Percentiles rank a stretch among this genome's conserved stretches.
Conservation (phyloP, 2,113 vertebrate species). For the Oncorhynchus kisutch region DNA sequence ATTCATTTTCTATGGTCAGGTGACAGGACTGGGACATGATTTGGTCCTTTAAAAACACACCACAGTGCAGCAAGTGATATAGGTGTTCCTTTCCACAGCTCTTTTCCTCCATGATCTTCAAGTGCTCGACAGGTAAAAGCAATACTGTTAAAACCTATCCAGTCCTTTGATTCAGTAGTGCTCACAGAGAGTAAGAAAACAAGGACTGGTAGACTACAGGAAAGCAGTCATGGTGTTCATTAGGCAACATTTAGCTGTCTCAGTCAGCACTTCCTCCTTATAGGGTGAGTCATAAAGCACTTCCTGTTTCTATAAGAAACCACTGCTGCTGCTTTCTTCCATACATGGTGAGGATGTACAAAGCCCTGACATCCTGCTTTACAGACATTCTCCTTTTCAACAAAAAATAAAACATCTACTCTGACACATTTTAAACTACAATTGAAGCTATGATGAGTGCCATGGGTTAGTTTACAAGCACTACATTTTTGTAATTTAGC, state of each 20-base stretch:
- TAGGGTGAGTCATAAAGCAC: constrained; percentile 57
- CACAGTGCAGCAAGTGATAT: too few species aligned
- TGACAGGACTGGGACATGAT: too few species aligned
- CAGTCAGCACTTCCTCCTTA: constrained; percentile 61
- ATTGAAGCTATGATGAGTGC: background rate
- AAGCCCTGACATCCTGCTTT: background rate
- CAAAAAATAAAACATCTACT: background rate
- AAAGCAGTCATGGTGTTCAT: constrained; percentile 28
- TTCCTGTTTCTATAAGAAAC: constrained; percentile 65
- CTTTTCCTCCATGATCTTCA: too few species aligned
- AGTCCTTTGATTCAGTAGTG: background rate
- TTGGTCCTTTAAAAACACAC: too few species aligned
- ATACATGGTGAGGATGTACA: constrained; percentile 60
- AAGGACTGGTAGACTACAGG: constrained; percentile 6
- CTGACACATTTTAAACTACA: background rate
- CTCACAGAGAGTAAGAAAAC: constrained; percentile 9
- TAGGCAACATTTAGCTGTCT: constrained; percentile 24
- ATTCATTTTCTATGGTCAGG: background rate
- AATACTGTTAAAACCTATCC: background rate
- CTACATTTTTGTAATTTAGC: too few species aligned
- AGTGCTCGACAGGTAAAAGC: background rate
- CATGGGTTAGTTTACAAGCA: too few species aligned
- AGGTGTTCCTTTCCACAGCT: too few species aligned
- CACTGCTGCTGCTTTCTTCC: constrained; percentile 60
- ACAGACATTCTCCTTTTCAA: background rate